Evolutionary conservation across 2,113 vertebrate genomes (phyloP).

Genomic region (Hypanus sabinus): DNA sequence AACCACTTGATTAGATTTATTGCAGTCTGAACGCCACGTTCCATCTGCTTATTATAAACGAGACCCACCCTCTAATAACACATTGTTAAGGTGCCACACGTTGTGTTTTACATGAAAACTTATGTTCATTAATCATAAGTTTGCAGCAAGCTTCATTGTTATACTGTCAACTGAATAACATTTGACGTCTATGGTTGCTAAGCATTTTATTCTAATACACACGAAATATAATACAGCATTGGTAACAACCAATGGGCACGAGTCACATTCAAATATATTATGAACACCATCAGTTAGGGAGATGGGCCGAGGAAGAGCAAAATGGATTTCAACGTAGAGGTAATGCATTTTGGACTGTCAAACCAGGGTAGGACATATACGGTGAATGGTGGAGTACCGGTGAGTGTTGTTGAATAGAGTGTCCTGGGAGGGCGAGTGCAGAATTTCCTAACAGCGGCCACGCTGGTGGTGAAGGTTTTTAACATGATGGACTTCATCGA

Average conservation of each 20-base stretch:
- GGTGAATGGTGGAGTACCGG: too few relatives aligned
- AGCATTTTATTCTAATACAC: not conserved
- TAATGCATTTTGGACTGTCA: too few relatives aligned
- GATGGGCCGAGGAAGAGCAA: too few relatives aligned
- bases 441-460: too few relatives aligned
- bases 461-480: too few relatives aligned
- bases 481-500: too few relatives aligned
- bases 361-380: too few relatives aligned
- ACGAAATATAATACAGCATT: not conserved
- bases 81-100: not conserved
- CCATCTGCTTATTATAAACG: not conserved
- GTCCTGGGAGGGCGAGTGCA: too few relatives aligned
- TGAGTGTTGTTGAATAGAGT: too few relatives aligned
- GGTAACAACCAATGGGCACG: not conserved
- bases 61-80: not conserved
- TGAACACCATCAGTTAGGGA: too few relatives aligned
- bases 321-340: too few relatives aligned
- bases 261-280: too few relatives aligned
- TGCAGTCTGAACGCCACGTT: not conserved
- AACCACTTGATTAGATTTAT: not conserved
- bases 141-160: not conserved
- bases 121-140: not conserved
- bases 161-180: not conserved
- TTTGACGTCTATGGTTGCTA: not conserved
- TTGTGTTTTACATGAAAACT: slow-evolving; percentile 2